Evolutionary conservation across 2,113 vertebrate genomes (phyloP).

Genomic region (mouse (Mus musculus)): GRCm39 chr5:75255001-75255500

Average conservation of each 20-base stretch:
- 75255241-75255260: neutral
- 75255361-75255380: neutral
- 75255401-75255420: conserved; percentile 2
- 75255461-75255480: conserved; percentile 1
- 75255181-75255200: neutral
- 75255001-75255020: neutral
- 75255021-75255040: neutral
- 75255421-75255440: conserved; percentile 30
- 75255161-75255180: neutral
- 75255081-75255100: neutral
- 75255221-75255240: neutral
- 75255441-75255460: conserved; percentile 39
- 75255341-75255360: neutral
- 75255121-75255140: neutral
- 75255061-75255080: neutral
- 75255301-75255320: neutral
- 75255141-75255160: neutral
- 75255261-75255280: neutral
- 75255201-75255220: neutral
- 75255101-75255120: neutral
- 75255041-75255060: neutral
- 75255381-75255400: conserved; percentile 23
- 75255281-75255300: neutral
- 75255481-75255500: conserved; percentile 35
- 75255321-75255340: neutral